Evolutionary conservation across 2,113 vertebrate genomes (phyloP).

Genomic region (Orientallactaga bullata): DNA sequence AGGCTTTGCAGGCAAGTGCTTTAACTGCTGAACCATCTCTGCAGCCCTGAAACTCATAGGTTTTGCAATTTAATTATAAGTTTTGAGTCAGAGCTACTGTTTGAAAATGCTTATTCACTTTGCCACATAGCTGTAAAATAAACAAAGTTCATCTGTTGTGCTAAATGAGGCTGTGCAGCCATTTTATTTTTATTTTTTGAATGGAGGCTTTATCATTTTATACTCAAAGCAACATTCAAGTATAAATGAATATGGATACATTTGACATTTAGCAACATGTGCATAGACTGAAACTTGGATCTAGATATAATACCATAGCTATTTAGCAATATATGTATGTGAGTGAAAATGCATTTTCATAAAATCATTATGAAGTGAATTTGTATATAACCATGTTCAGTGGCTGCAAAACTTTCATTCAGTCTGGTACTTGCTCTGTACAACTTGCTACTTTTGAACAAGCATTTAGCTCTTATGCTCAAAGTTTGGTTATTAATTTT

Average conservation of each 20-base stretch:
- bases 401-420: constrained; percentile 70
- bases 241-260: constrained; percentile 80
- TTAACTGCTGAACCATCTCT: too few species aligned
- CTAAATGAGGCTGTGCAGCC: constrained; percentile 69
- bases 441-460: constrained; percentile 67
- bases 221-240: constrained; percentile 69
- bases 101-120: constrained; percentile 77
- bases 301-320: constrained; percentile 67
- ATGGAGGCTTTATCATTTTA: constrained; percentile 75
- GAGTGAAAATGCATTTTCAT: constrained; percentile 74
- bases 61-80: constrained; percentile 54
- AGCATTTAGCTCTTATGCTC: constrained; percentile 48
- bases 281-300: constrained; percentile 68
- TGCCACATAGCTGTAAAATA: constrained; percentile 68
- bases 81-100: constrained; percentile 63
- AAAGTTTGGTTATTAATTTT: constrained; percentile 68
- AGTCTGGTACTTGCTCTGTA: constrained; percentile 50
- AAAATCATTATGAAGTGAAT: constrained; percentile 69
- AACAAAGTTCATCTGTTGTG: constrained; percentile 76
- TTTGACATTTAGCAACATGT: constrained; percentile 81
- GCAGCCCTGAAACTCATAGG: too few species aligned
- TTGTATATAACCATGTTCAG: constrained; percentile 64
- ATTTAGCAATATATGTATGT: constrained; percentile 72
- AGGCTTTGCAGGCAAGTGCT: too few species aligned
- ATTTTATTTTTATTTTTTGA: constrained; percentile 76